Base-by-base conservation (phyloP, 2,888 invertebrate species). In the Cremastobaeus sp. region DNA sequence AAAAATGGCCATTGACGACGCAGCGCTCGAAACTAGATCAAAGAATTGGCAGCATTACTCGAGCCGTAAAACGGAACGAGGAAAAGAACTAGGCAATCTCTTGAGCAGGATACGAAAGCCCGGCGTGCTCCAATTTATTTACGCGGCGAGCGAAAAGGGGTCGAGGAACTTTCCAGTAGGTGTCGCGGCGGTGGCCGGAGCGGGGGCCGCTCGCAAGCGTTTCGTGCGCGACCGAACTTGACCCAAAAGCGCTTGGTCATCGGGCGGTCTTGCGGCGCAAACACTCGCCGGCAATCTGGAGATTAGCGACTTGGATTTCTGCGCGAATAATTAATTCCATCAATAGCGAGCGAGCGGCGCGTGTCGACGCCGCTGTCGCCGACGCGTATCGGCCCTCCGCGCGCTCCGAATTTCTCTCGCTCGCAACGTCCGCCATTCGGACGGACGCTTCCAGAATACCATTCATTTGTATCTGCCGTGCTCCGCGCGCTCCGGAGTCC, bases 401-500 rank as follows among this genome's bases (percentile, higher is more conserved):
- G 59, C 75, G 76, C 50, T 17, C 21, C 50, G 30, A 50, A 32
- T 50, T 39, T 25, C 59, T 52, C 59, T 43, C 43, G 43, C 35
- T 79, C 48, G 57, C 68, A 30, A 59, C 57, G 68, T 48, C 79
- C 79, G 81, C 81, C 81, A 82, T 83, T 84, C 81, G 81, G 77
- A 76, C 80, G 71, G 81, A 82, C 81, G 80, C 80, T 82, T 83
- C 82, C 81, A 81, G 81, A 83, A 83, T 82, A 81, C 73, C 81
- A 82, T 83, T 84, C 80, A 82, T 82, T 82, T 74, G 77, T 77
- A 74, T 76, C 48, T 47, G 12, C 59, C 70, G 30, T 30, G 35
- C 32, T 12, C 30, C 41, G 52, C 20, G 25, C 48, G 55, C 55
- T 52, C 45, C 43, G 34, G 12, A 8, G 12, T 47, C 35, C 18